Evolutionary conservation across 2,888 invertebrate genomes (phyloP).

Genomic region (Hymenopus coronatus): DNA sequence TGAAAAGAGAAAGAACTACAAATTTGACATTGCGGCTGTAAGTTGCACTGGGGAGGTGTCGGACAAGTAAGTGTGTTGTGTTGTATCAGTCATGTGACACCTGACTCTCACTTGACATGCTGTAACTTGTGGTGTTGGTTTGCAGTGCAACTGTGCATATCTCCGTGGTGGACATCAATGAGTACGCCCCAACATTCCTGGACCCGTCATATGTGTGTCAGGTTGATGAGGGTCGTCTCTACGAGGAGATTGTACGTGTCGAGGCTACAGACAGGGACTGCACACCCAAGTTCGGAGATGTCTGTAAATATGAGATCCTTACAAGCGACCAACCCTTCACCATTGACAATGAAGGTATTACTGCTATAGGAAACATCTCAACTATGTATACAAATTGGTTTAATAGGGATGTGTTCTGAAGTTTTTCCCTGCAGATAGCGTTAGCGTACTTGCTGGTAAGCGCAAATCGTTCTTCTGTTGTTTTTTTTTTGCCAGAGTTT

Average conservation of each 20-base stretch:
- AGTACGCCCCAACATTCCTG: constrained; percentile 88
- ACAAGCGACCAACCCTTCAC: constrained; percentile 88
- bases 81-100: neutral
- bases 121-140: constrained; percentile 33
- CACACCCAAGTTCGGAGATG: constrained; percentile 91
- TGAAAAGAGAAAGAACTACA: constrained; percentile 91
- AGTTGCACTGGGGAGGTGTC: constrained; percentile 86
- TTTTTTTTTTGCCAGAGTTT: too few relatives aligned
- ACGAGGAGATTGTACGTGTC: constrained; percentile 86
- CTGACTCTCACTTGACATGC: constrained; percentile 17
- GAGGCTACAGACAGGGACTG: constrained; percentile 93
- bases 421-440: too few relatives aligned
- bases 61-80: constrained; percentile 60
- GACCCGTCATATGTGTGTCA: constrained; percentile 87
- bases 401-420: too few relatives aligned
- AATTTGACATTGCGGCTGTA: constrained; percentile 92
- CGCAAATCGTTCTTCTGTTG: too few relatives aligned
- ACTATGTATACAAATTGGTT: too few relatives aligned
- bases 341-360: constrained; percentile 81
- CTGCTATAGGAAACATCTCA: too few relatives aligned
- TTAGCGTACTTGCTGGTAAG: too few relatives aligned
- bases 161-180: constrained; percentile 93
- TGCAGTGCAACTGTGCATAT: constrained; percentile 88
- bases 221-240: constrained; percentile 86
- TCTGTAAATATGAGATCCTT: constrained; percentile 96